Conservation (phyloP, 2,113 vertebrate species). For the Melanocharis versteri region DNA sequence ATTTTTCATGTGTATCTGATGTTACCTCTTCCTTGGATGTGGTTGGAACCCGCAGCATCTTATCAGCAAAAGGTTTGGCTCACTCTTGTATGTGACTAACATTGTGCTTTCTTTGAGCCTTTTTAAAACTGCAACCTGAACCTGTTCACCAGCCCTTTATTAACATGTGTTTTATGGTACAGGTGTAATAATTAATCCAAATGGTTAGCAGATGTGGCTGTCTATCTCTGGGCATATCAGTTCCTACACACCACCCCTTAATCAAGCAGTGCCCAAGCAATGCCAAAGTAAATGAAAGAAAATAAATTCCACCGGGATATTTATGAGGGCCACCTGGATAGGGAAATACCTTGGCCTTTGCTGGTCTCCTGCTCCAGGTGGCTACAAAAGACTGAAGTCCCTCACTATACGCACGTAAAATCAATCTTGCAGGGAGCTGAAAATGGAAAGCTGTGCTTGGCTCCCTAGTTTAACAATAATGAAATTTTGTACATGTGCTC, state of each 20-base stretch:
- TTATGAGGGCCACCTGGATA: conserved; percentile 76
- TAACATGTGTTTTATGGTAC: conserved; percentile 74
- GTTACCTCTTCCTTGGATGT: neutral
- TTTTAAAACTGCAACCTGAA: conserved; percentile 54
- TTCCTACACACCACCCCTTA: conserved; percentile 62
- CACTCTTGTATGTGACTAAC: neutral
- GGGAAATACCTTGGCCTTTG: conserved; percentile 65
- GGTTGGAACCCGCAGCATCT: neutral
- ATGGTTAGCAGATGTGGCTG: conserved; percentile 76
- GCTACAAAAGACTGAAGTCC: conserved; percentile 50
- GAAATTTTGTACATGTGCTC: conserved; percentile 2
- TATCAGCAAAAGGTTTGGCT: neutral
- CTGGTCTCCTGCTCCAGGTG: conserved; percentile 45
- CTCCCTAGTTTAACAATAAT: conserved; percentile 21
- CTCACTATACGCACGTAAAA: conserved; percentile 29
- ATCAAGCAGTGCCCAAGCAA: conserved; percentile 71
- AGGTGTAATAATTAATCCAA: conserved; percentile 79
- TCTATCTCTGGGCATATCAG: conserved; percentile 70
- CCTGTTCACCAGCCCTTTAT: conserved; percentile 65
- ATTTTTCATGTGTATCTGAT: neutral
- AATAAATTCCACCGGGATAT: conserved; percentile 76
- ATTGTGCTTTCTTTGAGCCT: conserved; percentile 1
- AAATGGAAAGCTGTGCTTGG: conserved; percentile 45
- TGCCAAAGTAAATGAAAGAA: conserved; percentile 80
- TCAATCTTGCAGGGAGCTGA: conserved; percentile 44